Conservation (phyloP, 2,113 vertebrate species). For the Thamnaconus septentrionalis region DNA sequence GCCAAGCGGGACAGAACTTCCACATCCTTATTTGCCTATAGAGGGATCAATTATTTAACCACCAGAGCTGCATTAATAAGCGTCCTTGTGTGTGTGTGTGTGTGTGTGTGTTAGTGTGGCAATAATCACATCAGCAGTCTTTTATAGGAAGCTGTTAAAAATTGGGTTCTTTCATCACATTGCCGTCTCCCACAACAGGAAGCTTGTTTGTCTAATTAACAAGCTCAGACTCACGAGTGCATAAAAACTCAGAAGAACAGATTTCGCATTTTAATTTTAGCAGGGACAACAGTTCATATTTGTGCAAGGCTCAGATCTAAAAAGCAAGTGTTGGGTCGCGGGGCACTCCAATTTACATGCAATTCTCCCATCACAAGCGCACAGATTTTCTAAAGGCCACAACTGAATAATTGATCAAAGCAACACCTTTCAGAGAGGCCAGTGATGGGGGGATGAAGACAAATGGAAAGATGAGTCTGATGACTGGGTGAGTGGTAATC, state of each 20-base stretch:
- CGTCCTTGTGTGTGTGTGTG: neutral
- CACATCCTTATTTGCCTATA: neutral
- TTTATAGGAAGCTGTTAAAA: slow-evolving; percentile 40
- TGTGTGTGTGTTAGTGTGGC: neutral
- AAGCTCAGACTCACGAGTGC: slow-evolving; percentile 12
- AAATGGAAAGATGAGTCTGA: slow-evolving; percentile 29
- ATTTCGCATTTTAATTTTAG: too few relatives aligned
- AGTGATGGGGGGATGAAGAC: slow-evolving; percentile 28
- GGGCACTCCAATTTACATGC: slow-evolving; percentile 11
- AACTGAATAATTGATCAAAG: slow-evolving; percentile 65
- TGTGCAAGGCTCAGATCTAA: too few relatives aligned
- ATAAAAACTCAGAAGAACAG: too few relatives aligned
- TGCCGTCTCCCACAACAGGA: slow-evolving; percentile 31
- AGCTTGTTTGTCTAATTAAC: slow-evolving; percentile 52
- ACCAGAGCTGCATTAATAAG: neutral
- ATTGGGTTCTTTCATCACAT: slow-evolving; percentile 46
- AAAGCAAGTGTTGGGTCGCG: neutral
- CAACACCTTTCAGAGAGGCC: slow-evolving; percentile 47
- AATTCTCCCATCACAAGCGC: slow-evolving; percentile 28
- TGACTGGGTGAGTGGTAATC: slow-evolving; percentile 14
- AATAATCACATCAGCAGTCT: slow-evolving; percentile 34
- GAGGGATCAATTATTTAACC: neutral
- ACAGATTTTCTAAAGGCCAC: slow-evolving; percentile 53
- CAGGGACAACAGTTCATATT: too few relatives aligned
- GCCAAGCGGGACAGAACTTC: too few relatives aligned